Evolutionary conservation across 2,113 vertebrate genomes (phyloP).

Genomic region (Stictonetta naevosa): DNA sequence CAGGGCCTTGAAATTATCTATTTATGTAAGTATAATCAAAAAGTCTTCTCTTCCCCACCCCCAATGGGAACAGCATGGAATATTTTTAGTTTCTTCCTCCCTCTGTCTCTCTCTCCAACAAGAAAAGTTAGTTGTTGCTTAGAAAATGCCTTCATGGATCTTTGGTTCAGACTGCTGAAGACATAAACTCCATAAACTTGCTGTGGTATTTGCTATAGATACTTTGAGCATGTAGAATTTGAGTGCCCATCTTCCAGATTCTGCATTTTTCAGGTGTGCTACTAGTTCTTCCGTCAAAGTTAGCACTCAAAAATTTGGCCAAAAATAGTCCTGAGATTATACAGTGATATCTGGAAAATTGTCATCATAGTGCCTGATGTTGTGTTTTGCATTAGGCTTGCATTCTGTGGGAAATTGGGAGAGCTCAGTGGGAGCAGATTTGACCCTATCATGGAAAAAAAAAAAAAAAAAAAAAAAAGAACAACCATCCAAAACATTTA

Average conservation of each 20-base stretch:
- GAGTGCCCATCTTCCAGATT: not conserved
- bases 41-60: not conserved
- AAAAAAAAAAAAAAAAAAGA: not conserved
- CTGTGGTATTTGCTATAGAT: not conserved
- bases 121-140: not conserved
- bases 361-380: not conserved
- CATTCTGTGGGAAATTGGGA: not conserved
- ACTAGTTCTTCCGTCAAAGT: not conserved
- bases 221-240: not conserved
- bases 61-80: slow-evolving; percentile 27
- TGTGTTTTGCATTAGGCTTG: not conserved
- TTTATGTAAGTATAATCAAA: slow-evolving; percentile 51
- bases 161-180: not conserved
- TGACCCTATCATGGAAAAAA: not conserved
- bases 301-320: not conserved
- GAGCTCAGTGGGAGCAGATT: not conserved
- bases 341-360: not conserved
- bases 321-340: not conserved
- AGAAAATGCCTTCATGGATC: not conserved
- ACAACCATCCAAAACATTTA: not conserved
- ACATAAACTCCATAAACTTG: not conserved
- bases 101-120: not conserved
- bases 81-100: slow-evolving; percentile 53
- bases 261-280: not conserved
- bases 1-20: slow-evolving; percentile 46